Base-by-base conservation (phyloP, 2,113 vertebrate species). In the Asarcornis scutulata region DNA sequence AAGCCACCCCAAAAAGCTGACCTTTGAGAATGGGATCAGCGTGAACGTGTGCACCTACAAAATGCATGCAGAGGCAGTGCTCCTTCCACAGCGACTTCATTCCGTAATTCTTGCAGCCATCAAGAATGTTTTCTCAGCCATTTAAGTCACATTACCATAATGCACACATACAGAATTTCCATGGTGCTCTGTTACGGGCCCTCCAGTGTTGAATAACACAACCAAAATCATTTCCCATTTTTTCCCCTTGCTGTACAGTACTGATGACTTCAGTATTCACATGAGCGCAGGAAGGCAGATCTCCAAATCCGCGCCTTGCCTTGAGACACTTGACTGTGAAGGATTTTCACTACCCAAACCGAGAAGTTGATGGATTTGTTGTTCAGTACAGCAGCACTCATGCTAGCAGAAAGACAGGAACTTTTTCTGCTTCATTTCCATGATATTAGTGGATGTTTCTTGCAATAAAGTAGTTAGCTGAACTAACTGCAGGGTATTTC, bases 11-110 rank as follows among this genome's bases (percentile, higher is more conserved):
- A 46, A 69, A 60, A 60, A 69, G 25, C 6, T 36, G 21, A 18
- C 66, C 25, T 74, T 77, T 21, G 50, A 44, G 26, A 13, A 17
- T 18, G 9, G 4, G 18, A 32, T 3, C 8, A 1, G 7, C 0
- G 3, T 11, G 40, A 1, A 1, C 2, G 10, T 27, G 27, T 4
- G 5, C 9, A 4, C 7, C 18, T 17, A 40, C 20, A 38, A 27
- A 0, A 4, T 1, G 4, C 17, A 23, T 0, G 6, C 26, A 44
- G 64, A 66, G 6, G 23, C 56, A 56, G 16, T 9, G 64, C 40
- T 69, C 36, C n/a, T 55, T 66, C 44, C 66, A 34, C 71, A 53
- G 44, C 4, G 27, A 38, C 38, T 83, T 72, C 11, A 36, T 27
- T 67, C 32, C 18, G 38, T 38, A 63, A 50, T 44, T 27, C 67